These are phyloP conservation scores for Acrobasis repandana DNA, from an alignment of 2,888 invertebrate species.

Conservation along the genomic window DNA sequence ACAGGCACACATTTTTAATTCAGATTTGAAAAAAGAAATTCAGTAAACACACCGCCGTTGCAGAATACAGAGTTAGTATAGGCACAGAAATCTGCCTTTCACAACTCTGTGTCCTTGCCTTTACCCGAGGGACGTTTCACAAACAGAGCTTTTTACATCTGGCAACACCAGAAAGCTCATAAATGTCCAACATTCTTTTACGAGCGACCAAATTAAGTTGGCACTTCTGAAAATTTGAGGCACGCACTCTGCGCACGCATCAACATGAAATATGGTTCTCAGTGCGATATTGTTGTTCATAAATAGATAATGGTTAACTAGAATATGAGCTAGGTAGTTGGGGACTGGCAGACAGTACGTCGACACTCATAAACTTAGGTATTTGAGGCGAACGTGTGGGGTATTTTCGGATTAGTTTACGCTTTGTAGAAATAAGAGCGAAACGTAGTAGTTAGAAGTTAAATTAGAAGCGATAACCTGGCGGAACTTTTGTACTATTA, in stretches of 20 bases:
- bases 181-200: conserved; percentile 15
- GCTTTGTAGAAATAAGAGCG: too few relatives aligned
- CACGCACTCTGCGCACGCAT: neutral
- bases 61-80: too few relatives aligned
- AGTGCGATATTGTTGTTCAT: neutral
- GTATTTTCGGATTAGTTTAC: neutral
- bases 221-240: conserved; percentile 14
- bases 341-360: neutral
- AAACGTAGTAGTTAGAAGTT: too few relatives aligned
- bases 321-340: neutral
- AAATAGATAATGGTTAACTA: neutral
- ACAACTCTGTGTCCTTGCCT: too few relatives aligned
- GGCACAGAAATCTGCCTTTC: too few relatives aligned
- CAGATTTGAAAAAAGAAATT: too few relatives aligned
- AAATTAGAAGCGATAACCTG: too few relatives aligned
- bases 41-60: too few relatives aligned
- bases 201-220: conserved; percentile 20
- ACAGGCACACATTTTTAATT: too few relatives aligned
- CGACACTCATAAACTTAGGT: conserved; percentile 8
- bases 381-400: neutral
- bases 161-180: conserved; percentile 11
- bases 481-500: too few relatives aligned
- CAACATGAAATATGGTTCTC: conserved; percentile 8
- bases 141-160: neutral
- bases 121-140: neutral